Percentiles rank a stretch among this genome's conserved stretches.
Evolutionary conservation across 2,797 vertebrate genomes (phyloP).

Genomic region (Sebastes taczanowskii): DNA sequence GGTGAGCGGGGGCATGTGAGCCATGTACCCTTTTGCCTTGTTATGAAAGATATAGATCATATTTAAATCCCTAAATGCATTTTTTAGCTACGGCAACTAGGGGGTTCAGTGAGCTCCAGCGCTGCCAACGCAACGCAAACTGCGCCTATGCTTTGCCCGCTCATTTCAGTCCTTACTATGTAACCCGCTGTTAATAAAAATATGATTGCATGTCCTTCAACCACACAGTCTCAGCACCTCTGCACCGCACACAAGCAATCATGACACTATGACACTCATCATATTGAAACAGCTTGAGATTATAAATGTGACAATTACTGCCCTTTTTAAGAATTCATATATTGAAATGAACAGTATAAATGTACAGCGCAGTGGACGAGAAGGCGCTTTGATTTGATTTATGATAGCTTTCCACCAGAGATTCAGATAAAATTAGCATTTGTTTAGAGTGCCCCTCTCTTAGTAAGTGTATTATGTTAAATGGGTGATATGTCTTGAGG

Average conservation of each 20-base stretch:
- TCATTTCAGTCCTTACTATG: conserved; percentile 13
- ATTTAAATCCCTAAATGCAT: too few relatives aligned
- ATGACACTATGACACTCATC: conserved; percentile 19
- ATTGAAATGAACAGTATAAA: conserved; percentile 16
- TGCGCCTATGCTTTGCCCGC: not conserved
- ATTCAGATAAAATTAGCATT: not conserved
- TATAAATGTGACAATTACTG: not conserved
- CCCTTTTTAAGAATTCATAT: conserved; percentile 15
- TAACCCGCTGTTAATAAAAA: conserved; percentile 37
- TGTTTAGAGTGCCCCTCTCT: not conserved
- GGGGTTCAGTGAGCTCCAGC: too few relatives aligned
- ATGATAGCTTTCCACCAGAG: not conserved
- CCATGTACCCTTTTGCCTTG: too few relatives aligned
- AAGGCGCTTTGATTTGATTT: not conserved
- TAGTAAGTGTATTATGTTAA: not conserved
- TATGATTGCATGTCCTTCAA: conserved; percentile 40
- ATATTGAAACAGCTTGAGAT: conserved; percentile 8
- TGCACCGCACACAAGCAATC: conserved; percentile 17
- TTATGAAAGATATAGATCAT: too few relatives aligned
- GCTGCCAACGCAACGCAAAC: too few relatives aligned
- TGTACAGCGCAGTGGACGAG: not conserved
- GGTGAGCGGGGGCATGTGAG: too few relatives aligned
- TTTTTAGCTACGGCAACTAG: too few relatives aligned
- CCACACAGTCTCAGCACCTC: conserved; percentile 29
- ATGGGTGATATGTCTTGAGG: not conserved